Evolutionary conservation across 2,113 vertebrate genomes (phyloP).

Genomic region (Blennius ocellaris): DNA sequence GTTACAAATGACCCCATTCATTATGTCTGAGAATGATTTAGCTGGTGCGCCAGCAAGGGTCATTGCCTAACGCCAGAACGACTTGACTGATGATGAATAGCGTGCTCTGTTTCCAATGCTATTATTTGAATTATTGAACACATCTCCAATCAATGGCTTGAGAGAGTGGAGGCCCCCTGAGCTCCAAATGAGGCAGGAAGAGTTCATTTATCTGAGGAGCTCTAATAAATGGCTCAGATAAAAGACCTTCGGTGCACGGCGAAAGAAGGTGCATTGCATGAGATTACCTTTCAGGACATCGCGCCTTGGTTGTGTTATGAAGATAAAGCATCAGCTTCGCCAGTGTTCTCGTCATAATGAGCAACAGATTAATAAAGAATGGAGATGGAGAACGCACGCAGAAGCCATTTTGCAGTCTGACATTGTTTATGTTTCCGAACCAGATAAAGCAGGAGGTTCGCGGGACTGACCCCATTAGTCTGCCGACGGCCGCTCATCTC

Average conservation of each 20-base stretch:
- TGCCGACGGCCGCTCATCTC: neutral
- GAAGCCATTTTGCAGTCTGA: neutral
- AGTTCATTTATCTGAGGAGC: conserved; percentile 46
- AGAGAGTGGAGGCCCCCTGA: conserved; percentile 20
- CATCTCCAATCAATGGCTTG: conserved; percentile 59
- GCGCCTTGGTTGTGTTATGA: neutral
- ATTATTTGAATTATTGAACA: conserved; percentile 73
- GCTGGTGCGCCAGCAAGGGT: conserved; percentile 49
- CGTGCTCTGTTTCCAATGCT: conserved; percentile 37
- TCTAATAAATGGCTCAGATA: conserved; percentile 27
- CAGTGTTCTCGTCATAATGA: too few species aligned
- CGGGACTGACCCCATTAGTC: conserved; percentile 9
- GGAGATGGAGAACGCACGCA: neutral
- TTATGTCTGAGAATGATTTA: conserved; percentile 65
- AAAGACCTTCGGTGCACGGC: neutral
- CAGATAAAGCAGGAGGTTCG: neutral
- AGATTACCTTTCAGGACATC: conserved; percentile 10
- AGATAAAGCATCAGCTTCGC: neutral
- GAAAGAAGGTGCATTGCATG: neutral
- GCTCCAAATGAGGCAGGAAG: conserved; percentile 40
- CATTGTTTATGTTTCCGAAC: neutral
- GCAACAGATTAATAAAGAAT: neutral
- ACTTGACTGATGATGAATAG: conserved; percentile 57
- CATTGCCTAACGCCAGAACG: conserved; percentile 53
- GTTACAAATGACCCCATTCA: conserved; percentile 72